Evolutionary conservation across 2,113 vertebrate genomes (phyloP).

Genomic region (Tinamus guttatus): DNA sequence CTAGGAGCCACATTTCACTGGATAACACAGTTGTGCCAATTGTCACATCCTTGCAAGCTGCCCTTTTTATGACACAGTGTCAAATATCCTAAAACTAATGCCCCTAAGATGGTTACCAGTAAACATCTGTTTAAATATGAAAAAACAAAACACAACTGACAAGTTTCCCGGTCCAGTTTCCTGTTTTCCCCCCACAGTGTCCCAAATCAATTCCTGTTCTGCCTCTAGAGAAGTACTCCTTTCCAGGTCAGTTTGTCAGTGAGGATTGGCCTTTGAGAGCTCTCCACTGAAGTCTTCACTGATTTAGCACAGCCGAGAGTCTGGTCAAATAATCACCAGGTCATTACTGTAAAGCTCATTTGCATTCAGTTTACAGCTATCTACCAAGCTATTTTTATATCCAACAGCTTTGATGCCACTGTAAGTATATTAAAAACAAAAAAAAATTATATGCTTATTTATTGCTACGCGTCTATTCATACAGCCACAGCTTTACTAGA

Average conservation of each 20-base stretch:
- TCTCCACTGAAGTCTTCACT: background rate
- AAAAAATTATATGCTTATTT: background rate
- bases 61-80: fast-evolving
- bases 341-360: background rate
- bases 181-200: background rate
- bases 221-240: fast-evolving
- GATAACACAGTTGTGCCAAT: too few species aligned
- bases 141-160: fast-evolving
- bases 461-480: background rate
- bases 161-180: background rate
- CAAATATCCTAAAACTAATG: background rate
- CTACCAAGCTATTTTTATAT: background rate
- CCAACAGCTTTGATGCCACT: background rate
- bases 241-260: background rate
- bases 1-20: fast-evolving
- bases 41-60: background rate
- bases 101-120: fast-evolving
- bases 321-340: background rate
- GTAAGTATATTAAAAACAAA: background rate
- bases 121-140: background rate
- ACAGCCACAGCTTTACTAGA: background rate
- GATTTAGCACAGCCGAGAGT: background rate
- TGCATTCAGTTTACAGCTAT: background rate
- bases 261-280: background rate
- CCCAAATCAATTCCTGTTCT: background rate